Evolutionary conservation across 2,797 vertebrate genomes (phyloP).

Genomic region (Crossoptilon crossoptilon): DNA sequence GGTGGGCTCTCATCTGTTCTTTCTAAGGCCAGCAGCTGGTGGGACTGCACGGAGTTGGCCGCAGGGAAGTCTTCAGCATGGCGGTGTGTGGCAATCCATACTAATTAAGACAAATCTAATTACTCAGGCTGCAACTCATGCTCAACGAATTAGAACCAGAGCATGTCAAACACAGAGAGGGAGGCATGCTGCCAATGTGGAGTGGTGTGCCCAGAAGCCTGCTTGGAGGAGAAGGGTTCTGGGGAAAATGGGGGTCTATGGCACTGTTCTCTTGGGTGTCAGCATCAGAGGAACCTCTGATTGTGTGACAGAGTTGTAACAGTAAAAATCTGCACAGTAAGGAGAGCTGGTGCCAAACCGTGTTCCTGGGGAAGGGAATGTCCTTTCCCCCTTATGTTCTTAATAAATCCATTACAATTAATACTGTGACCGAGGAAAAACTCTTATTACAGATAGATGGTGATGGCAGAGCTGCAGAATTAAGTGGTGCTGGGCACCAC

Average conservation of each 20-base stretch:
- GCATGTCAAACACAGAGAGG: slow-evolving; percentile 25
- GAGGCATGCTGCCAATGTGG: background rate
- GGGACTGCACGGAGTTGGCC: slow-evolving; percentile 9
- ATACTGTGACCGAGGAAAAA: slow-evolving; percentile 48
- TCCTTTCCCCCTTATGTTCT: slow-evolving; percentile 26
- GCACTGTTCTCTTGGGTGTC: background rate
- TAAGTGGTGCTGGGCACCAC: slow-evolving; percentile 49
- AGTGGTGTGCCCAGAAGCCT: background rate
- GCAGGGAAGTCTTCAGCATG: background rate
- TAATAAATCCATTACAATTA: slow-evolving; percentile 60
- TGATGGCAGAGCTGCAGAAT: slow-evolving; percentile 46
- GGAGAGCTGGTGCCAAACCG: slow-evolving; percentile 15
- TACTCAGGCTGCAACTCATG: slow-evolving; percentile 62
- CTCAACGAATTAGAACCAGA: slow-evolving; percentile 61
- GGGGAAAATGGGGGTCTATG: background rate
- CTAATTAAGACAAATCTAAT: slow-evolving; percentile 76
- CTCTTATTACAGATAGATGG: slow-evolving; percentile 51
- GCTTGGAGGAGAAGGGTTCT: background rate
- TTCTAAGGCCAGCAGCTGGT: background rate
- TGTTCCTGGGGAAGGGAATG: slow-evolving; percentile 39
- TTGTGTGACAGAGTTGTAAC: background rate
- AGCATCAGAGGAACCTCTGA: background rate
- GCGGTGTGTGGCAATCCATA: slow-evolving; percentile 49
- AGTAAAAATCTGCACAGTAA: background rate
- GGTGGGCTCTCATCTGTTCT: background rate